Percentiles rank a stretch among this genome's conserved stretches.
phyloP scores from a whole-genome alignment of 1,140 invertebrate genomes.

The Andrena cerasifolii region DNA sequence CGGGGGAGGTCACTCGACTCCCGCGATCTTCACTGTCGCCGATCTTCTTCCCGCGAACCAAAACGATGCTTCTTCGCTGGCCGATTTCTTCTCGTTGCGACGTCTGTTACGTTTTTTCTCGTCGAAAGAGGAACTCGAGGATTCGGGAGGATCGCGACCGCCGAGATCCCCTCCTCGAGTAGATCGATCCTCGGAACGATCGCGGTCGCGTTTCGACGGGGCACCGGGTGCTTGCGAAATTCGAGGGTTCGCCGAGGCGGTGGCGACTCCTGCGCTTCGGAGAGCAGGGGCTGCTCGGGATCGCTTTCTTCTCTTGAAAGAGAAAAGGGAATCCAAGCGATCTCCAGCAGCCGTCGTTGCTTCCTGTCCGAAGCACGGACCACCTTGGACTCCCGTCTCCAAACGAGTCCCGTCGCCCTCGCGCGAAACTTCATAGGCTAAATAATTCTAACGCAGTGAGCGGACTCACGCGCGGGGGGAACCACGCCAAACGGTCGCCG shows the following conservation, averaged over 20 bases:
- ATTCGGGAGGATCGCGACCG: neutral
- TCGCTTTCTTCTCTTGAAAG: too few relatives aligned
- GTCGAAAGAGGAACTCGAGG: neutral
- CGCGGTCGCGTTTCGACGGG: too few relatives aligned
- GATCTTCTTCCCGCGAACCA: neutral
- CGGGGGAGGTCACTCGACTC: too few relatives aligned
- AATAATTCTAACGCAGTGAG: too few relatives aligned
- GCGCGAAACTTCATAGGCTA: too few relatives aligned
- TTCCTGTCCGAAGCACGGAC: neutral
- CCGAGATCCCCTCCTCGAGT: neutral
- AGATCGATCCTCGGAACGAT: too few relatives aligned
- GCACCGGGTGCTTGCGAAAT: neutral
- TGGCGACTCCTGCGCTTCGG: neutral
- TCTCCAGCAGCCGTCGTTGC: neutral
- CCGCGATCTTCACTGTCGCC: too few relatives aligned
- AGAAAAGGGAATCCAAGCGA: too few relatives aligned
- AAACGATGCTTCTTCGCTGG: conserved; percentile 1
- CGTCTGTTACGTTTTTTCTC: neutral
- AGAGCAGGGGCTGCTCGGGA: neutral
- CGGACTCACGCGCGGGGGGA: neutral
- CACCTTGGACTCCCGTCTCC: neutral
- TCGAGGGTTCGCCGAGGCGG: neutral
- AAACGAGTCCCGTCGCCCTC: neutral
- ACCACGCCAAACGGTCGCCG: neutral
- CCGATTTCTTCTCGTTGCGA: conserved; percentile 22